Evolutionary conservation across 1,140 invertebrate genomes (phyloP), one percentile per base, ranked within the genome.

Genomic region (Drosophila watanabei): DNA sequence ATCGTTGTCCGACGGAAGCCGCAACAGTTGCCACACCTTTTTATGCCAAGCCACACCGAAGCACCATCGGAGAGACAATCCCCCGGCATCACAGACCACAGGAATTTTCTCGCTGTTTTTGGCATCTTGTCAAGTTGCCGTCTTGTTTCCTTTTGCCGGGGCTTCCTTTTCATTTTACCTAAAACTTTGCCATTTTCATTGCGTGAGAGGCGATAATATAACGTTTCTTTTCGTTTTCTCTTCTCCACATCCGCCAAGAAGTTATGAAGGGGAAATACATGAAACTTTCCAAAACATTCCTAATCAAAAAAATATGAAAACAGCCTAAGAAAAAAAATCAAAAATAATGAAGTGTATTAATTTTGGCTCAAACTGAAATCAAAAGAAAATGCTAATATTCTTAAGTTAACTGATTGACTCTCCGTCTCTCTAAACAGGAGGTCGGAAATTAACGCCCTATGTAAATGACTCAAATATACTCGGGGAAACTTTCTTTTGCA

Each of bases 21-120:
- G 81, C 81, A 88, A 89, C 84, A 88, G 84, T 88, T 88, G 85
- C 84, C 84, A 85, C 84, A 89, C 84, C 80, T 62, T 68, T 43
- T 46, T 78, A 64, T 45, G 49, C 28, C 58, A 70, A 16, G 33
- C 52, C 82, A 41, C 18, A 10, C 13, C 30, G 30, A 30, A 18
- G 16, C 35, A 48, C 14, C 28, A 35, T 20, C 43, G 33, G 37
- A 49, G 51, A 79, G 41, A 48, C 43, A 65, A 41, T 58, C 49
- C 56, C 56, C 14, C 77, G 18, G 70, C 68, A 63, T 65, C 39
- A 33, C 52, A 68, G 66, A 78, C 75, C 80, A 84, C 72, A 80
- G 79, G 41, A 83, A 70, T 64, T 75, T 52, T 61, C 79, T 79
- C 59, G 71, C 84, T 87, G 84, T 69, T 86, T 81, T 86, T 89